Evolutionary conservation across 2,797 vertebrate species (phyloP), one percentile per base, ranked within the genome.

Genomic region (Enteromius viviparus): DNA sequence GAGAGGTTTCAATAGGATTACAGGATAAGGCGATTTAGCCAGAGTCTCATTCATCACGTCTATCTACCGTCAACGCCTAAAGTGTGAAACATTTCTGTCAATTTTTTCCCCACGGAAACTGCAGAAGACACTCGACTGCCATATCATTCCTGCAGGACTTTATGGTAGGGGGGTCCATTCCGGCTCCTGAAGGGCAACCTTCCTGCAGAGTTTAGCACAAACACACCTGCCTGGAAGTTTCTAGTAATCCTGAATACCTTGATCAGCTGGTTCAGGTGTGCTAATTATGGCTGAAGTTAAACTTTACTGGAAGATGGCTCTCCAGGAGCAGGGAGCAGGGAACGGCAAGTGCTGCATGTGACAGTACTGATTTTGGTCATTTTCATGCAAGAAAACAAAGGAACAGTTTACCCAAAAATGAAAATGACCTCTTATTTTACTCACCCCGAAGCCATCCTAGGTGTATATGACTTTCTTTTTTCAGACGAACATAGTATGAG

Each of bases 1-100:
- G 74, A 77, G 58, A 64, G 68, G 69, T 74, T 79, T 81, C 62
- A 88, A 78, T 45, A 53, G 76, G 82, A 85, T 84, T 88, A 86
- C 49, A 42, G 23, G 71, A 83, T 81, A 58, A 81, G 60, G 64
- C 29, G 70, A 76, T 78, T 68, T 79, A 70, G 77, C 45, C 68
- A 70, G 72, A 10, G 15, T 71, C 76, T 64, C 64, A 87, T 85
- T 82, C 76, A 79, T 82, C 74, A 82, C 3, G 45, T 64, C 72
- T 47, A 62, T 42, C 47, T 69, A 64, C 60, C 45, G 21, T 69
- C 64, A 76, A 76, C 12, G 32, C 74, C 32, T 55, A 21, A 81
- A 47, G 65, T 81, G 64, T 81, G 29, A 69, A 75, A 60, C 21
- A 4, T 66, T 45, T n/a, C 71, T 32, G 45, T 62, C 2, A 11